These are phyloP conservation scores for Centropristis striata DNA, from an alignment of 2,113 vertebrate species.

Conservation along the genomic window DNA sequence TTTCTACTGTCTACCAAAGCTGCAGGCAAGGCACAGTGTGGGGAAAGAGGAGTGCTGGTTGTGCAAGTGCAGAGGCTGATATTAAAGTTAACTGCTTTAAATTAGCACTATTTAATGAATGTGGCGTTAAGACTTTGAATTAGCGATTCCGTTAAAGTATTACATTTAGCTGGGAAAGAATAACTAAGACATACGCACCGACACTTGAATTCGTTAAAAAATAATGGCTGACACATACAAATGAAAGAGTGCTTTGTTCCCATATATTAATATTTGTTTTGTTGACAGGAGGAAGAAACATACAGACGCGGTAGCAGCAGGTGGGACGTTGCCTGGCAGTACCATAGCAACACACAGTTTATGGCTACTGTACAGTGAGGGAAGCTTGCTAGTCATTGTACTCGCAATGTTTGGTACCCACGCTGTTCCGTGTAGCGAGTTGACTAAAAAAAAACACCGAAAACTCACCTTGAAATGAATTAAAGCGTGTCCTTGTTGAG, in stretches of 20 bases:
- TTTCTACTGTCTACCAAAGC: slow-evolving; percentile 28
- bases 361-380: slow-evolving; percentile 53
- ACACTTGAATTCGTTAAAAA: background rate
- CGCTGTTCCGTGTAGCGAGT: slow-evolving; percentile 24
- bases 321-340: slow-evolving; percentile 76
- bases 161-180: slow-evolving; percentile 1
- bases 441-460: background rate
- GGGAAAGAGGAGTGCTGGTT: background rate
- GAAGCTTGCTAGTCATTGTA: slow-evolving; percentile 42
- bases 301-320: slow-evolving; percentile 61
- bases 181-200: background rate
- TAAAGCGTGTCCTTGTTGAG: background rate
- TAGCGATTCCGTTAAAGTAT: background rate
- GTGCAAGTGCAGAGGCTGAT: background rate
- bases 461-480: slow-evolving; percentile 7
- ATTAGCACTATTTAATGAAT: background rate
- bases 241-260: background rate
- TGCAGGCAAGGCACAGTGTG: slow-evolving; percentile 10
- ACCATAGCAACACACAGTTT: slow-evolving; percentile 79
- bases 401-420: slow-evolving; percentile 28
- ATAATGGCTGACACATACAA: background rate
- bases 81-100: background rate
- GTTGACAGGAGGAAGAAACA: slow-evolving; percentile 2
- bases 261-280: background rate
- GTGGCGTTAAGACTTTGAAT: background rate